Base-by-base conservation (phyloP, 2,888 invertebrate species). In the Megastigmus dorsalis region DNA sequence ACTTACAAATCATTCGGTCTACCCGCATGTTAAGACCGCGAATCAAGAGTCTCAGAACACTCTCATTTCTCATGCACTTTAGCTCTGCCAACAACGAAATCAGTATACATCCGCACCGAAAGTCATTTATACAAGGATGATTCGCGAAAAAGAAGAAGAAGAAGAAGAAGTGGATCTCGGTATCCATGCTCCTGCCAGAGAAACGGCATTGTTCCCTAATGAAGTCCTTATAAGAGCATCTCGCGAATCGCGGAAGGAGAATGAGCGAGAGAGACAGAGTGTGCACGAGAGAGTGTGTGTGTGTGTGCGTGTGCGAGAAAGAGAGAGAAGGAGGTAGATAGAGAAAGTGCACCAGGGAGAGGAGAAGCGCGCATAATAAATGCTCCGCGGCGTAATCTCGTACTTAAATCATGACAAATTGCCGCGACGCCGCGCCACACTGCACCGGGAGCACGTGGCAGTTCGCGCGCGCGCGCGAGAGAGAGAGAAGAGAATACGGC, bases 381-480 rank as follows among this genome's bases (percentile, higher is more conserved):
- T 78, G 78, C 77, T 75, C 18, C 77, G 74, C 67, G 74, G 74
- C 73, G 78, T 78, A 79, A 79, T 79, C 79, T 78, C 68, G 68
- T 63, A 74, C 77, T 77, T 75, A 77, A 79, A 79, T 79, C 78
- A 79, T 79, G 78, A 79, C 75, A 78, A 79, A 79, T 79, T 76
- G 78, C 65, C 60, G 74, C 69, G 69, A 69, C 69, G 60, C 65
- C 68, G 33, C 55, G 41, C 28, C 41, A 23, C 63, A n/a, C n/a
- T n/a, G n/a, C n/a, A n/a, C n/a, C n/a, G n/a, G n/a, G n/a, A n/a
- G n/a, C n/a, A n/a, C n/a, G n/a, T 59, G 26, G 55, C 55, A 33
- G 38, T 26, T 18, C 45, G 62, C 54, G 66, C 20, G 54, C 54
- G 3, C 52, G 23, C 26, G 5, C 50, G 50, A 36, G 26, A 9